phyloP scores from a whole-genome alignment of 2,888 invertebrate genomes.

The Drosophila bunnanda region DNA sequence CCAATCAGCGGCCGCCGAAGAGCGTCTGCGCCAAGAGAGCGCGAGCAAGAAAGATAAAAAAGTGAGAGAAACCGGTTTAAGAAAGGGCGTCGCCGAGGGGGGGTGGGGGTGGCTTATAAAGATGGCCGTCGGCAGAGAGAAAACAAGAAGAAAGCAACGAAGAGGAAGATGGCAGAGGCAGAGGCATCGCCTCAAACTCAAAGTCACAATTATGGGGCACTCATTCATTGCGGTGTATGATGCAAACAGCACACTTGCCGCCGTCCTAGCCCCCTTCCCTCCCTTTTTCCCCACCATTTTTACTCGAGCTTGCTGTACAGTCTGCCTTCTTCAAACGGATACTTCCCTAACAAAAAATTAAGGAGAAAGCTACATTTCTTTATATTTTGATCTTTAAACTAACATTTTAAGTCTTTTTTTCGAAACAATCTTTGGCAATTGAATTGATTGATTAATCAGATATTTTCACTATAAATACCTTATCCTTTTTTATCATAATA shows the following conservation, averaged over 20 bases:
- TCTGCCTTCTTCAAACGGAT: conserved; percentile 2
- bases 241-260: conserved; percentile 58
- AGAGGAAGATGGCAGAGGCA: no score
- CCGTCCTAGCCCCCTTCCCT: not conserved
- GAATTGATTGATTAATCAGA: no score
- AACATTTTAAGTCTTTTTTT: no score
- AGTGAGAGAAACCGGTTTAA: conserved; percentile 22
- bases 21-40: conserved; percentile 48
- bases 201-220: conserved; percentile 79
- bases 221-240: conserved; percentile 79
- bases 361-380: no score
- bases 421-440: no score
- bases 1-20: conserved; percentile 56
- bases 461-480: no score
- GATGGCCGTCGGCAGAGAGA: conserved; percentile 39
- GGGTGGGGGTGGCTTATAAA: conserved; percentile 24
- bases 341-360: not conserved
- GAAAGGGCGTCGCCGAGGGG: not conserved
- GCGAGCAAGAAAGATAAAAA: not conserved
- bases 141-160: conserved; percentile 1
- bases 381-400: no score
- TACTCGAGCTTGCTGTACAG: not conserved
- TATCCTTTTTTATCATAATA: not conserved
- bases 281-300: not conserved
- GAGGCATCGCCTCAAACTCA: conserved; percentile 43